Percentiles rank a stretch among this genome's conserved stretches.
Evolutionary conservation across 2,113 vertebrate species (phyloP).

Genomic region (Ariopsis seemanni): DNA sequence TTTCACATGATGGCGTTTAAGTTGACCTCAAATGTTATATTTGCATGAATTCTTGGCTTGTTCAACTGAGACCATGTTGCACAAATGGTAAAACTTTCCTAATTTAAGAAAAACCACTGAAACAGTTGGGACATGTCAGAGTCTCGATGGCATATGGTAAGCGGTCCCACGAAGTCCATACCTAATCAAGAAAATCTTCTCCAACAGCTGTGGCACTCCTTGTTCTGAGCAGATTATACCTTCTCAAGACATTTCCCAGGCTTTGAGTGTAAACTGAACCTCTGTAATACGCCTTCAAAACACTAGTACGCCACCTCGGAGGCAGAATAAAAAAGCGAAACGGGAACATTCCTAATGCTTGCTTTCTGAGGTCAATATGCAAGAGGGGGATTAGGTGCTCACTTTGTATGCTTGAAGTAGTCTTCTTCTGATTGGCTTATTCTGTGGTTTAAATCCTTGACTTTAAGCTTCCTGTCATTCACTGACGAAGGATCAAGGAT

Average conservation of each 20-base stretch:
- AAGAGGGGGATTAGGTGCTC: constrained; percentile 66
- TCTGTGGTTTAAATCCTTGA: constrained; percentile 58
- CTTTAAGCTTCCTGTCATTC: constrained; percentile 60
- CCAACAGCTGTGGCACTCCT: constrained; percentile 16
- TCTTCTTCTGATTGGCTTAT: constrained; percentile 54
- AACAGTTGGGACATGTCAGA: background rate
- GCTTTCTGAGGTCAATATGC: constrained; percentile 61
- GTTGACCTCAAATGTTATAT: background rate
- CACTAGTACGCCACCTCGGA: constrained; percentile 41
- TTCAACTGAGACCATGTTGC: background rate
- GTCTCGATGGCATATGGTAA: background rate
- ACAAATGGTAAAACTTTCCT: background rate
- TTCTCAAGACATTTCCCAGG: constrained; percentile 64
- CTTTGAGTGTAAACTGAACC: constrained; percentile 46
- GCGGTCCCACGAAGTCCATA: background rate
- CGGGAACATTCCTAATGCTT: constrained; percentile 61
- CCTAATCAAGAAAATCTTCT: constrained; percentile 21
- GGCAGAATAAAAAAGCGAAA: constrained; percentile 56
- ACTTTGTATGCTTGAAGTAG: constrained; percentile 61
- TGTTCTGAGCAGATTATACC: constrained; percentile 31
- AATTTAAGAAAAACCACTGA: background rate
- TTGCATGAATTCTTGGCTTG: background rate
- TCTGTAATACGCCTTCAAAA: constrained; percentile 55
- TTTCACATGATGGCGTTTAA: constrained; percentile 1
- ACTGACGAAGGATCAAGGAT: constrained; percentile 68